Evolutionary conservation across 2,113 vertebrate genomes (phyloP).

Genomic region (Strix uralensis): DNA sequence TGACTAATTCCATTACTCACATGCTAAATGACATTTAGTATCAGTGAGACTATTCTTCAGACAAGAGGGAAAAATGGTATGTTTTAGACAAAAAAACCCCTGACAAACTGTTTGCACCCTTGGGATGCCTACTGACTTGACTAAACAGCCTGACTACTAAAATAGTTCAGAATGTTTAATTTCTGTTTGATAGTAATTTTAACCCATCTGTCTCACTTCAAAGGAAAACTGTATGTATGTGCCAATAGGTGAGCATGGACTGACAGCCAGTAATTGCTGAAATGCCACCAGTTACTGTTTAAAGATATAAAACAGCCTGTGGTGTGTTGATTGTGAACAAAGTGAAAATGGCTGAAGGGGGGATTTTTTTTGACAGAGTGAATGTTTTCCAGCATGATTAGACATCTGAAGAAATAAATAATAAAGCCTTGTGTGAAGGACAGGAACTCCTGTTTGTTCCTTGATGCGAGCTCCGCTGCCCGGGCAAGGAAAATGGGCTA

Average conservation of each 20-base stretch:
- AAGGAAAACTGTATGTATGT: background rate
- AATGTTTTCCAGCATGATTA: background rate
- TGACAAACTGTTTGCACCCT: background rate
- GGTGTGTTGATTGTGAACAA: background rate
- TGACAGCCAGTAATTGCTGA: background rate
- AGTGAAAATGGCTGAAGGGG: background rate
- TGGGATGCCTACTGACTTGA: background rate
- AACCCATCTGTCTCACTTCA: background rate
- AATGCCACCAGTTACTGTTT: background rate
- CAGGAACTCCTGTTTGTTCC: background rate
- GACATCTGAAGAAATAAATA: background rate
- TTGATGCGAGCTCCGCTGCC: background rate
- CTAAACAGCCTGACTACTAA: background rate
- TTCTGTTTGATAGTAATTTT: background rate
- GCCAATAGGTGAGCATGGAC: background rate
- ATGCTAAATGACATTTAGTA: background rate
- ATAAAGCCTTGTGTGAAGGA: background rate
- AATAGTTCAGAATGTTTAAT: background rate
- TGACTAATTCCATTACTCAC: background rate
- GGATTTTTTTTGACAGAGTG: background rate
- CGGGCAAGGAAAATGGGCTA: rapidly evolving
- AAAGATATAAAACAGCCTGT: background rate
- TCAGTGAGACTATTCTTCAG: background rate
- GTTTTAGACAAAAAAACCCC: background rate
- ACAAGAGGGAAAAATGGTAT: background rate